Percentiles rank a stretch among this genome's conserved stretches.
Evolutionary conservation across 2,113 vertebrate species (phyloP).

Genomic region (Megaptera novaeangliae): DNA sequence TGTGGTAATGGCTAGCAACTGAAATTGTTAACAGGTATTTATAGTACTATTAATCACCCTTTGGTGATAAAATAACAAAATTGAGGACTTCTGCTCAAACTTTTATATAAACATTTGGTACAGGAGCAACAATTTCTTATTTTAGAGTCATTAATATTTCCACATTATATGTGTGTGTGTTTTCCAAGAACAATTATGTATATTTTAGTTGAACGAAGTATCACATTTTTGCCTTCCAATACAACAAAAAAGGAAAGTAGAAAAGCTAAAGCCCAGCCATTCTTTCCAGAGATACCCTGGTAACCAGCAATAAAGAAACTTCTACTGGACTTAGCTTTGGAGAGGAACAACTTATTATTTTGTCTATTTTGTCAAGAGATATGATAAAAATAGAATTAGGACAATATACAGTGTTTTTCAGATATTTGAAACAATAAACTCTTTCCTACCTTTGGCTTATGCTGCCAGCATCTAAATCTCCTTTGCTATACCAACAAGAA

Average conservation of each 20-base stretch:
- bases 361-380: background rate
- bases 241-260: background rate
- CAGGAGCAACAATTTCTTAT: conserved; percentile 43
- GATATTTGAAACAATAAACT: background rate
- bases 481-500: background rate
- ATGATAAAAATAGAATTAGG: conserved; percentile 7
- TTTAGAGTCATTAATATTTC: conserved; percentile 27
- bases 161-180: background rate
- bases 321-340: conserved; percentile 41
- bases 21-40: conserved; percentile 59
- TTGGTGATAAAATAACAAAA: conserved; percentile 52
- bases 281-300: conserved; percentile 27
- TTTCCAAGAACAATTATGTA: background rate
- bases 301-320: conserved; percentile 16
- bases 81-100: conserved; percentile 33
- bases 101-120: conserved; percentile 61
- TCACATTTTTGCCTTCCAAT: background rate
- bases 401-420: background rate
- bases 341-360: conserved; percentile 22
- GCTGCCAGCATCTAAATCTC: background rate
- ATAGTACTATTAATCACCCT: conserved; percentile 32
- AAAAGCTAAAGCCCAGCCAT: background rate
- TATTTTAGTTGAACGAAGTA: background rate
- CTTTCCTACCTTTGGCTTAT: background rate
- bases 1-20: conserved; percentile 51